A percentile compares a stretch with the other conserved stretches of the same genome.
Conservation (phyloP, 2,113 vertebrate genomes). For the Uropsilus gracilis region DNA sequence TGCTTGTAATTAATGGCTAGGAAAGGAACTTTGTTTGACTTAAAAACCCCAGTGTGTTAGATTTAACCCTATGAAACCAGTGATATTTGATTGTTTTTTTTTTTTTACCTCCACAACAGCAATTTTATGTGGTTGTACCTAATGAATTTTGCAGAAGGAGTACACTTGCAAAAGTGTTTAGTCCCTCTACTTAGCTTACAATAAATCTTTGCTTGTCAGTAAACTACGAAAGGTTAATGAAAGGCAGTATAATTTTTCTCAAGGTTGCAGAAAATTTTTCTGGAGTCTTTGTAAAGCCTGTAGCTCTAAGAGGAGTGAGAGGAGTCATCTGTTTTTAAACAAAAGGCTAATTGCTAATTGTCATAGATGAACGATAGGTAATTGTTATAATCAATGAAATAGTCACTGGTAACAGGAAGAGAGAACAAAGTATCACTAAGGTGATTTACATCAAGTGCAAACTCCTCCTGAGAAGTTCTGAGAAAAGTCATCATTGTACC, state of each 20-base stretch:
- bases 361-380: not conserved
- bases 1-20: slow-evolving; percentile 6
- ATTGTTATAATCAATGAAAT: not conserved
- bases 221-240: not conserved
- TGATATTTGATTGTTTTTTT: not conserved
- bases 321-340: not conserved
- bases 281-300: not conserved
- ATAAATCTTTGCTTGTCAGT: not conserved
- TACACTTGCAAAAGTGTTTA: not conserved
- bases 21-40: not conserved
- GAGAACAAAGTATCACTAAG: not conserved
- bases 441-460: not conserved
- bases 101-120: not conserved
- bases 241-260: not conserved
- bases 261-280: not conserved
- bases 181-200: not conserved
- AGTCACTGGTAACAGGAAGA: not conserved
- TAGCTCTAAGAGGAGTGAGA: not conserved
- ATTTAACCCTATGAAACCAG: not conserved
- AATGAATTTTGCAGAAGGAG: not conserved
- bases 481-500: not conserved
- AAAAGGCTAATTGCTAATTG: not conserved
- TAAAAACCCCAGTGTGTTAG: not conserved
- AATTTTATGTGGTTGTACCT: not conserved
- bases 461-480: not conserved